These are phyloP conservation scores for Hydropotes inermis DNA, from an alignment of 2,113 vertebrate genomes.

Conservation along the genomic window DNA sequence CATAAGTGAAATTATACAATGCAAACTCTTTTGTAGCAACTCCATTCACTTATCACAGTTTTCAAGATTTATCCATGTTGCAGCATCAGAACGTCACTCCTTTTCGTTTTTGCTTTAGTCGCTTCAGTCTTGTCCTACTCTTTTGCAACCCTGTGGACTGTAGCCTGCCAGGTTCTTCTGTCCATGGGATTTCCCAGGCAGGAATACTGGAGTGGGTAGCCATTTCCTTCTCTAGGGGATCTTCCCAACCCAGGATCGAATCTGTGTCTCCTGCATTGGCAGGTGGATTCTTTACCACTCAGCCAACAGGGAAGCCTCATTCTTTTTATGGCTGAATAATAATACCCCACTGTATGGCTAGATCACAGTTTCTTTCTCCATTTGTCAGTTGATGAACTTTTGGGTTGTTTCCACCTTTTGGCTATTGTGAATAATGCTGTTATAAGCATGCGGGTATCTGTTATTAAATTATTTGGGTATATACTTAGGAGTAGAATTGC, in stretches of 20 bases:
- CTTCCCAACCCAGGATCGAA: not conserved
- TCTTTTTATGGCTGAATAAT: not conserved
- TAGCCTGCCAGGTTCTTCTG: not conserved
- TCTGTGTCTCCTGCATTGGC: not conserved
- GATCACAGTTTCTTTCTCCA: no score
- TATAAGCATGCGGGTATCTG: fast-evolving
- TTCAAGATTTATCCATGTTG: not conserved
- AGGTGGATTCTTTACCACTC: not conserved
- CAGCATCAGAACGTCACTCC: not conserved
- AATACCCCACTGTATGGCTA: fast-evolving
- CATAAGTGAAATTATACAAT: not conserved
- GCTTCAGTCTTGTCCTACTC: not conserved
- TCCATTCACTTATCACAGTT: not conserved
- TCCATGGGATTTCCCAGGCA: not conserved
- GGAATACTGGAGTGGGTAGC: not conserved
- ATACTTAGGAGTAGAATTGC: not conserved
- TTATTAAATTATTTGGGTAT: not conserved
- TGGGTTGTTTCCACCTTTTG: not conserved
- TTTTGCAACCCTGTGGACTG: not conserved
- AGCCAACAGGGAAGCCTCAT: not conserved
- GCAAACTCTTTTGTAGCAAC: not conserved
- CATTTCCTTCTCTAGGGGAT: not conserved
- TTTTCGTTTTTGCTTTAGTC: not conserved
- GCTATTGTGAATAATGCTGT: not conserved
- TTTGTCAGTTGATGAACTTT: not conserved